phyloP scores from a whole-genome alignment of 2,888 invertebrate genomes.

The Ptilodon capucinus region DNA sequence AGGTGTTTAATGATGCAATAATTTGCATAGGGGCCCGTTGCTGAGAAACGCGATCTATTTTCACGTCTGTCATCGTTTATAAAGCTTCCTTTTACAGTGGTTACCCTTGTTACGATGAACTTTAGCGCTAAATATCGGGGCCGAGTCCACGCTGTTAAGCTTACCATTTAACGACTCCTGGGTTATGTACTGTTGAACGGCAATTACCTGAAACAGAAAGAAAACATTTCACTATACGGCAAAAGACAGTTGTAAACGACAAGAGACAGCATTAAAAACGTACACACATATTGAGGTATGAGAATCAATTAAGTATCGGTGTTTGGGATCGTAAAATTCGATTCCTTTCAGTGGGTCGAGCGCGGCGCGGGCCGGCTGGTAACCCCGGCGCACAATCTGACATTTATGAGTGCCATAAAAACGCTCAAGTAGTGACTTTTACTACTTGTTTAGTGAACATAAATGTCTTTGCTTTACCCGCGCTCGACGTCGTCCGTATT shows the following conservation, averaged over 20 bases:
- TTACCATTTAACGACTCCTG: constrained; percentile 58
- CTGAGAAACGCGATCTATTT: constrained; percentile 64
- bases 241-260: constrained; percentile 42
- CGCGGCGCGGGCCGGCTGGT: constrained; percentile 59
- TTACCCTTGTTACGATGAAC: constrained; percentile 60
- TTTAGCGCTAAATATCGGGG: constrained; percentile 46
- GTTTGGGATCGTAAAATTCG: constrained; percentile 38
- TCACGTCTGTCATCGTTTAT: constrained; percentile 68
- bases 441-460: constrained; percentile 84
- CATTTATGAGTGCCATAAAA: constrained; percentile 84
- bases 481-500: constrained; percentile 80
- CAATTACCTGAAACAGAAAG: constrained; percentile 68
- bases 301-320: constrained; percentile 67
- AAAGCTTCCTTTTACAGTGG: constrained; percentile 61
- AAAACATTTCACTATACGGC: constrained; percentile 49
- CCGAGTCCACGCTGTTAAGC: constrained; percentile 28
- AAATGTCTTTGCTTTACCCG: constrained; percentile 83
- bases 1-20: constrained; percentile 81
- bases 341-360: constrained; percentile 42
- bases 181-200: constrained; percentile 48
- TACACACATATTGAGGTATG: constrained; percentile 58
- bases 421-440: constrained; percentile 84
- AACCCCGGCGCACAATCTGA: constrained; percentile 80
- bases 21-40: constrained; percentile 76
- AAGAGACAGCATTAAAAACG: constrained; percentile 31